Percentiles rank a stretch among this genome's conserved stretches.
These are phyloP conservation scores for Halesus radiatus DNA, from an alignment of 1,140 invertebrate genomes.

Conservation along the genomic window DNA sequence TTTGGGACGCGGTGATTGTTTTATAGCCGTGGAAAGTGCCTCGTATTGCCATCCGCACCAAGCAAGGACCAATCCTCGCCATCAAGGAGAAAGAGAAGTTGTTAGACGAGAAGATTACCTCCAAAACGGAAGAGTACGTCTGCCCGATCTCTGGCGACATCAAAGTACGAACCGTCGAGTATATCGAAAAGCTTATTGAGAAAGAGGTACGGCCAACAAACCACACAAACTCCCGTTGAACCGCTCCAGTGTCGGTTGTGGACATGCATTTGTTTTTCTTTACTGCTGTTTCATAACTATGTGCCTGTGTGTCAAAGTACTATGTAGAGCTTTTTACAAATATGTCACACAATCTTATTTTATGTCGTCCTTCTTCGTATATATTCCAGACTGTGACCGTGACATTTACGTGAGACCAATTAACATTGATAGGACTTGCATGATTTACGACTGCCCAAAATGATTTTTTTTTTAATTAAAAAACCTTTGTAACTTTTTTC, in stretches of 20 bases:
- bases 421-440: no score
- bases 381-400: background rate
- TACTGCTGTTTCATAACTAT: slow-evolving; percentile 43
- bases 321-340: slow-evolving; percentile 26
- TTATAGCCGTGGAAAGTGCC: slow-evolving; percentile 71
- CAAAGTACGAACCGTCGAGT: slow-evolving; percentile 90
- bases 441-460: no score
- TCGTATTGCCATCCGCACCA: slow-evolving; percentile 86
- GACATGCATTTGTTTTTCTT: slow-evolving; percentile 59
- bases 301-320: slow-evolving; percentile 32
- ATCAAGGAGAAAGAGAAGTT: slow-evolving; percentile 90
- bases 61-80: slow-evolving; percentile 83
- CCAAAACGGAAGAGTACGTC: slow-evolving; percentile 88
- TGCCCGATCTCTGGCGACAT: slow-evolving; percentile 87
- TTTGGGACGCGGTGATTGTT: slow-evolving; percentile 46
- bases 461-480: no score
- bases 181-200: slow-evolving; percentile 95
- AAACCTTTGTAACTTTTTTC: no score
- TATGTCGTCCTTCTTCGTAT: background rate
- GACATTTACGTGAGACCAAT: no score
- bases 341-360: slow-evolving; percentile 15
- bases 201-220: slow-evolving; percentile 83
- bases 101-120: slow-evolving; percentile 88
- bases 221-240: slow-evolving; percentile 50
- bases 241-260: slow-evolving; percentile 59